Percentiles rank a stretch among this genome's conserved stretches.
Conservation (phyloP, 2,113 vertebrate genomes). For the Hydrolagus affinis region DNA sequence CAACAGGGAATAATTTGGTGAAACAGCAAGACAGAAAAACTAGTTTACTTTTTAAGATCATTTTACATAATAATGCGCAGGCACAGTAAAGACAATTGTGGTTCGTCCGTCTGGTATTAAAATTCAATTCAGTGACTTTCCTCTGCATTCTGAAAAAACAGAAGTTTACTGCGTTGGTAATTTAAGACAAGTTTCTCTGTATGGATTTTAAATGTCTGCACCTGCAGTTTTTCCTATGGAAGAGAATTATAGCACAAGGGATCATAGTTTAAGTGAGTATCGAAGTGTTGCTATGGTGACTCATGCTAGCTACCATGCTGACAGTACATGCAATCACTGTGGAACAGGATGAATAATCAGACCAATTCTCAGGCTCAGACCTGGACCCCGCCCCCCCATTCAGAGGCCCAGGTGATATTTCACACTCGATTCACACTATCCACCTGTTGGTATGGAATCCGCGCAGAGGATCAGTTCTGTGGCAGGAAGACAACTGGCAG, state of each 20-base stretch:
- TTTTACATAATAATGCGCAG: no score
- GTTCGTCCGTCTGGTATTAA: no score
- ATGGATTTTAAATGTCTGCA: neutral
- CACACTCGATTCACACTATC: neutral
- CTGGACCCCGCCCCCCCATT: no score
- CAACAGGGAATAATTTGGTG: neutral
- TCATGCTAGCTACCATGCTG: no score
- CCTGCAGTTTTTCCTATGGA: neutral
- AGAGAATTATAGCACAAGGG: neutral
- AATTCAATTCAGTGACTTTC: no score
- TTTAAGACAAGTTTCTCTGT: neutral
- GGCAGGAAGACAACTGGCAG: conserved; percentile 87
- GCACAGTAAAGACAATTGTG: no score
- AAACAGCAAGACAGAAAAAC: neutral
- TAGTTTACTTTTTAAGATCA: neutral
- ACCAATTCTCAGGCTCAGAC: no score
- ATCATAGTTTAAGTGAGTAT: neutral
- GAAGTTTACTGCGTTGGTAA: neutral
- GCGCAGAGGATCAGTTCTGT: conserved; percentile 82
- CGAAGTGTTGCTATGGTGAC: neutral
- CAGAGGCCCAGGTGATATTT: no score
- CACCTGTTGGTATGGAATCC: conserved; percentile 88
- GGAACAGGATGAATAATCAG: neutral
- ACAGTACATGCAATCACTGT: neutral
- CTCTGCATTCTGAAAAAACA: neutral